Evolutionary conservation across 2,888 invertebrate species (phyloP), one percentile per base, ranked within the genome.

Genomic region (Drosophila leonis): DNA sequence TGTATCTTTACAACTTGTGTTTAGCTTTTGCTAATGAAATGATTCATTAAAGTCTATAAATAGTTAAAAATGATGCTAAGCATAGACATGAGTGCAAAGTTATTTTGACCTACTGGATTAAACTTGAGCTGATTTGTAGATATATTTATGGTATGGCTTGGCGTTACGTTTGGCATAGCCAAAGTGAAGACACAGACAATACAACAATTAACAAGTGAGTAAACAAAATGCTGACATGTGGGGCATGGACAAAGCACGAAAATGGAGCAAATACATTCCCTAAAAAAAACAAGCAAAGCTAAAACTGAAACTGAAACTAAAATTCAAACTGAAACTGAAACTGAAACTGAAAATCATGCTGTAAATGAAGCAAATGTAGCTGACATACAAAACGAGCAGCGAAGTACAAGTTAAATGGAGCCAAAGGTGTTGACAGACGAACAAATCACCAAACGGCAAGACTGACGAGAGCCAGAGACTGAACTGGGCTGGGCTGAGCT

Each of bases 321-420:
- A 61, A 65, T 24, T 4, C 18, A 73, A 71, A 68, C 37, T 49
- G 39, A 71, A 65, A 65, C 37, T 1, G 31, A 74, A 72, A 72
- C 15, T 10, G 44, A 84, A 82, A 82, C 63, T 75, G 65, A 82
- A 83, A 84, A 68, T 85, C 90, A 85, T 89, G 84, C 78, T 55
- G 80, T 65, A 87, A 86, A 81, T 84, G 84, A 77, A 73, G 89
- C 87, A 83, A 84, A 83, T 81, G 79, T 48, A 24, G 72, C 69
- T 83, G 82, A 88, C 83, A 88, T 72, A 79, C 72, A 80, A 80
- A 83, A 84, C 59, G 61, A 42, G 44, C n/a, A 24, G 18, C 62
- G 44, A 61, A 54, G 42, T 9, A 49, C 49, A 31, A 12, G 49
- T 44, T 60, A 61, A 61, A 44, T 20, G 44, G 33, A 39, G 60